Evolutionary conservation across 2,113 vertebrate species (phyloP).

Genomic region (Periophthalmodon schlosseri): DNA sequence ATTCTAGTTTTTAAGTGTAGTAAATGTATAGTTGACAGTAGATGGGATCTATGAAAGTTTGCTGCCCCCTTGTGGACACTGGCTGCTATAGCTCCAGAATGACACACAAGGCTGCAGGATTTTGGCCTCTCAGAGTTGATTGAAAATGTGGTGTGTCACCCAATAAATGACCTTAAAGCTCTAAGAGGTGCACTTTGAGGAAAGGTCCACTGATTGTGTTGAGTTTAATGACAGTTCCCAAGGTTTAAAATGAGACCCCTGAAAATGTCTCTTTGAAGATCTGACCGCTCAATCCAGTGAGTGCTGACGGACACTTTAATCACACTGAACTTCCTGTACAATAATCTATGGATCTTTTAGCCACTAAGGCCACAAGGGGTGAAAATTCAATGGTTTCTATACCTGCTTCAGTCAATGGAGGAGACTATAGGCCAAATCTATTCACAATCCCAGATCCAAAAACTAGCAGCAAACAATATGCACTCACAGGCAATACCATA

Average conservation of each 20-base stretch:
- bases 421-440: too few relatives aligned
- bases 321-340: neutral
- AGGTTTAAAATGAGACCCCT: neutral
- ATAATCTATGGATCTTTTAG: neutral
- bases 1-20: neutral
- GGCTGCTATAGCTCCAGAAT: constrained; percentile 61
- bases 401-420: neutral
- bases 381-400: neutral
- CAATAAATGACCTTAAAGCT: constrained; percentile 47
- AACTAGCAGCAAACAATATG: too few relatives aligned
- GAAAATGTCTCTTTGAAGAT: neutral
- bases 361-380: neutral
- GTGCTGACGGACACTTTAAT: neutral
- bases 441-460: too few relatives aligned
- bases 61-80: constrained; percentile 75
- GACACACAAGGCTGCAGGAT: constrained; percentile 58
- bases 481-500: too few relatives aligned
- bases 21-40: constrained; percentile 11
- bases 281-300: neutral
- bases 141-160: constrained; percentile 61
- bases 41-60: constrained; percentile 74
- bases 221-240: neutral
- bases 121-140: constrained; percentile 42
- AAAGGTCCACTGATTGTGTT: neutral
- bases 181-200: constrained; percentile 10